Conservation (phyloP, 2,113 vertebrate species). For the Gasterosteus aculeatus region DNA sequence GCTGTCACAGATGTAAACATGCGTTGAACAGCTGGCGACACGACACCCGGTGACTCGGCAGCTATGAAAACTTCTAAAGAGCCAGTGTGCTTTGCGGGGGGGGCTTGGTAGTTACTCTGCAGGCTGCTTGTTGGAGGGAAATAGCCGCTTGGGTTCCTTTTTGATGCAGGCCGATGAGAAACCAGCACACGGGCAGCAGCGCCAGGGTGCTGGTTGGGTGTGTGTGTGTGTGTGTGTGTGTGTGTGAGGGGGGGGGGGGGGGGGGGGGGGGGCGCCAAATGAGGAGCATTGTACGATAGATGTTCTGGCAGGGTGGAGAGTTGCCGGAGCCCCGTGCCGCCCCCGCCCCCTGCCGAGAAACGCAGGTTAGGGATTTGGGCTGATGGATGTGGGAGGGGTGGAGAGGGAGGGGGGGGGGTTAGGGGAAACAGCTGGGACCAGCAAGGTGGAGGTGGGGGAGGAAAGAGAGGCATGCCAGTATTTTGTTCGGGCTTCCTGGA, state of each 20-base stretch:
- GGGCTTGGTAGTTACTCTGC: constrained; percentile 65
- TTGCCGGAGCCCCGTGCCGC: constrained; percentile 51
- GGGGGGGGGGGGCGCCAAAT: constrained; percentile 68
- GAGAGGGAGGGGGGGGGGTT: constrained; percentile 52
- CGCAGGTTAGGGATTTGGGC: constrained; percentile 57
- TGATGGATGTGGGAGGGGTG: constrained; percentile 61
- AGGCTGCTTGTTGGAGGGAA: constrained; percentile 45
- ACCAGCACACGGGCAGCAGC: constrained; percentile 29
- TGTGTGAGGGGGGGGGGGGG: constrained; percentile 65
- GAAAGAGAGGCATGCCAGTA: constrained; percentile 63
- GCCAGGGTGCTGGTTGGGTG: constrained; percentile 36
- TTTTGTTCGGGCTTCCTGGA: constrained; percentile 74
- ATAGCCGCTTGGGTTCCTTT: constrained; percentile 26
- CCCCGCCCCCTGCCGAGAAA: constrained; percentile 57
- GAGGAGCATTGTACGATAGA: constrained; percentile 72
- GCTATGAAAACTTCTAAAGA: constrained; percentile 69
- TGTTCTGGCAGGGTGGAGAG: constrained; percentile 67
- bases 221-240: too few species aligned
- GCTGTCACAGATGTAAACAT: constrained; percentile 61
- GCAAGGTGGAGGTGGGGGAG: constrained; percentile 45
- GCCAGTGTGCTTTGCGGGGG: constrained; percentile 21
- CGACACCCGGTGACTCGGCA: constrained; percentile 60
- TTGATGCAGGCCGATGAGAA: constrained; percentile 48
- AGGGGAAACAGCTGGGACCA: constrained; percentile 77
- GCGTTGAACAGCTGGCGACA: constrained; percentile 65